Base-by-base conservation (phyloP, 2,888 invertebrate species). In the Anticlea derivata region DNA sequence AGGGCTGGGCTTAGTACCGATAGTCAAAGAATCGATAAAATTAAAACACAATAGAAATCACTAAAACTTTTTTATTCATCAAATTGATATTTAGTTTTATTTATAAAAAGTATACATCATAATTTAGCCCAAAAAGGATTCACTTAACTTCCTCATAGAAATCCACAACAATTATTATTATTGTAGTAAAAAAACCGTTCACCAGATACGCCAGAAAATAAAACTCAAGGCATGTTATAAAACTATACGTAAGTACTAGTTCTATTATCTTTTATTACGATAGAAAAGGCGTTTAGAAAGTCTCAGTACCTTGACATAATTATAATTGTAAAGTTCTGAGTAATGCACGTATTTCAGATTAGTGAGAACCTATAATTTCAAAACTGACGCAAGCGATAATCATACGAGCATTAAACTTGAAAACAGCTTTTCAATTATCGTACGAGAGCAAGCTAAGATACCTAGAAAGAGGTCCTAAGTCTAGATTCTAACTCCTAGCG, bases 1-100 rank as follows among this genome's bases (percentile, higher is more conserved):
- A 89, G 88, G 87, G 89, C 73, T 88, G 89, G 39, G 50, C 50
- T 59, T 30, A 13, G 22, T 33, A 51, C 70, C 69, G 70, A 71
- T 55, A 29, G 22, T 50, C 27, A 50, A 12, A 48, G 44, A 48
- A 44, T 35, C 41, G 35, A 44, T 56, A 35, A 27, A 40, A 31
- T 44, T 29, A 23, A 45, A 6, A 33, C 8, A n/a, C n/a, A n/a
- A n/a, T n/a, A n/a, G n/a, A 12, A 27, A n/a, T 22, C 34, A 1
- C 17, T 8, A 34, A 34, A 5, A 8, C 5, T 17, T 8, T 33
- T 33, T 8, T n/a, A 17, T 7, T 10, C 17, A 17, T 17, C n/a
- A n/a, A n/a, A n/a, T n/a, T n/a, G n/a, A n/a, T n/a, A n/a, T n/a
- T n/a, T n/a, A n/a, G n/a, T n/a, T n/a, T n/a, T n/a, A n/a, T n/a